phyloP scores from a whole-genome alignment of 1,140 invertebrate genomes.

The Megathymus violae region DNA sequence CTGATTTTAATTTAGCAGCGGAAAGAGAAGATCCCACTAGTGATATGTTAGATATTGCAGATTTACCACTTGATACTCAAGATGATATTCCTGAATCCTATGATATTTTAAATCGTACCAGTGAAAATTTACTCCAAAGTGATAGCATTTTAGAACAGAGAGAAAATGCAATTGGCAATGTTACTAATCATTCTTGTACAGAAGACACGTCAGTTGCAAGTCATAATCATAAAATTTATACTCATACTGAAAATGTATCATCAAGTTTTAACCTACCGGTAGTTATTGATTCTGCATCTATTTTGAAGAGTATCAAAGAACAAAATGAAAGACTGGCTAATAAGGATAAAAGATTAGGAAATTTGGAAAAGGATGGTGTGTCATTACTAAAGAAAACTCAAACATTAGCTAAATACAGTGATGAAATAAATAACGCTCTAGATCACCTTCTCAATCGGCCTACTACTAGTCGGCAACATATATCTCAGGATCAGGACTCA shows the following conservation, averaged over 20 bases:
- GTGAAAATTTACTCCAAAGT: conserved; percentile 54
- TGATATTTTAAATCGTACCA: conserved; percentile 59
- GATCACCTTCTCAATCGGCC: conserved; percentile 53
- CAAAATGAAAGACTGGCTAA: conserved; percentile 59
- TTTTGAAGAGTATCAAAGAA: conserved; percentile 53
- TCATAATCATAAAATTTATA: neutral
- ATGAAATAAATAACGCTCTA: conserved; percentile 62
- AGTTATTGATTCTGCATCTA: conserved; percentile 51
- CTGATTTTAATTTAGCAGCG: conserved; percentile 84
- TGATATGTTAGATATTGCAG: conserved; percentile 77
- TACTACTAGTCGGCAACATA: conserved; percentile 45
- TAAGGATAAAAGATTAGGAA: conserved; percentile 56
- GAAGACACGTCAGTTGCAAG: conserved; percentile 43
- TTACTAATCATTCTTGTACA: conserved; percentile 55
- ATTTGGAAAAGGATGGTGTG: conserved; percentile 48
- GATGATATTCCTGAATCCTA: conserved; percentile 57
- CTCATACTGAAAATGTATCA: neutral
- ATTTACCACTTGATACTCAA: conserved; percentile 70
- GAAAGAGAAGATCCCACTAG: conserved; percentile 77
- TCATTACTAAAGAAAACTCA: conserved; percentile 47
- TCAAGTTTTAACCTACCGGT: neutral
- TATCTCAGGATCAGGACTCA: conserved; percentile 44
- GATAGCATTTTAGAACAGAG: conserved; percentile 61
- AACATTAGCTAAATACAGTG: conserved; percentile 42
- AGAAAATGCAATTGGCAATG: conserved; percentile 65